Percentiles rank a stretch among this genome's conserved stretches.
Conservation (phyloP, 1,140 invertebrate genomes). For the Drosophila orena region DNA sequence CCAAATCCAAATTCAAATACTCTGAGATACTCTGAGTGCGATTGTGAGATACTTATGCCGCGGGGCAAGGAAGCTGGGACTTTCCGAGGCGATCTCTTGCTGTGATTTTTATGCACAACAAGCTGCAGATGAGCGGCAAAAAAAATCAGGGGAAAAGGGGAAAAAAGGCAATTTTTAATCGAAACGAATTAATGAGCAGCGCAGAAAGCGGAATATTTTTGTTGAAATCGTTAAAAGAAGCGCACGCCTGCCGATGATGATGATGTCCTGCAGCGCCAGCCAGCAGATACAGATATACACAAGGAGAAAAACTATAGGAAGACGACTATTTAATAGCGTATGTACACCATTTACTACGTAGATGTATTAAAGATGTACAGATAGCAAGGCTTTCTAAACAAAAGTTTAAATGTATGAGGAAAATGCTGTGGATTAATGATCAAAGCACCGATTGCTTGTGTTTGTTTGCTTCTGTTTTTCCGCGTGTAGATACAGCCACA, state of each 20-base stretch:
- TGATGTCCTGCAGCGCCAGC: slow-evolving; percentile 73
- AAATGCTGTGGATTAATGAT: too few species aligned
- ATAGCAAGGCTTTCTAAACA: not conserved
- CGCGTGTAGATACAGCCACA: slow-evolving; percentile 14
- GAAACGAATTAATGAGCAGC: slow-evolving; percentile 79
- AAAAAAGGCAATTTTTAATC: slow-evolving; percentile 75
- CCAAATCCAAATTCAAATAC: slow-evolving; percentile 35
- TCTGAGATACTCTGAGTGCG: slow-evolving; percentile 21
- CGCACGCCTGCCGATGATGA: slow-evolving; percentile 74
- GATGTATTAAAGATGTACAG: not conserved
- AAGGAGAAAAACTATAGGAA: not conserved
- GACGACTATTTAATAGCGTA: too few species aligned
- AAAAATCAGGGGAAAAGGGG: slow-evolving; percentile 28
- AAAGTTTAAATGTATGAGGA: not conserved
- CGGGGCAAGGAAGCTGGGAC: slow-evolving; percentile 10
- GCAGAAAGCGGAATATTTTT: slow-evolving; percentile 73
- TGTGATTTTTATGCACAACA: slow-evolving; percentile 83
- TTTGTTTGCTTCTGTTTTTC: not conserved
- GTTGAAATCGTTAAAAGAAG: slow-evolving; percentile 80
- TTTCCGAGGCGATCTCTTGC: slow-evolving; percentile 51
- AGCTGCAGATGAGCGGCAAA: slow-evolving; percentile 69
- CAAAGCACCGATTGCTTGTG: too few species aligned
- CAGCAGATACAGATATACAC: slow-evolving; percentile 34
- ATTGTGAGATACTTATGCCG: slow-evolving; percentile 26
- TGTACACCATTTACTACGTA: not conserved